phyloP scores from a whole-genome alignment of 1,140 invertebrate genomes.

The Drosophila ficusphila region DNA sequence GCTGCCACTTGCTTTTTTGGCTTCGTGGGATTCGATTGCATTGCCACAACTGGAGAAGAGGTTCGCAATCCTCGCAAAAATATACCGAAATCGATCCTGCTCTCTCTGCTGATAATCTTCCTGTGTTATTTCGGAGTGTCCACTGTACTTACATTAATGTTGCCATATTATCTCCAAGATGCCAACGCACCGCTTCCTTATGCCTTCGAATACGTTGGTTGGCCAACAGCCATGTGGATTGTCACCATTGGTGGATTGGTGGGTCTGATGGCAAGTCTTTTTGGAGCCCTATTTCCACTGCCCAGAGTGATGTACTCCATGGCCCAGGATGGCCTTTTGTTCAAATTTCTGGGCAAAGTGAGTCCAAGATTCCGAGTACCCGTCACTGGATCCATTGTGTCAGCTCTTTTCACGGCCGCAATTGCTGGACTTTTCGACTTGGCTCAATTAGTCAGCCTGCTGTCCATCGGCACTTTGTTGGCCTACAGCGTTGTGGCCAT shows the following conservation, averaged over 20 bases:
- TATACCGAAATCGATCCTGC: slow-evolving; percentile 94
- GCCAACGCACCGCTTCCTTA: slow-evolving; percentile 89
- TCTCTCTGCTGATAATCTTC: slow-evolving; percentile 92
- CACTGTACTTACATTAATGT: slow-evolving; percentile 92
- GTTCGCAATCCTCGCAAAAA: slow-evolving; percentile 93
- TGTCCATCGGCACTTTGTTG: slow-evolving; percentile 97
- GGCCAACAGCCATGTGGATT: slow-evolving; percentile 89
- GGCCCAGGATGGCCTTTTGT: slow-evolving; percentile 93
- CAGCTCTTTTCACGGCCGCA: slow-evolving; percentile 88
- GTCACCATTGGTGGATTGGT: slow-evolving; percentile 91
- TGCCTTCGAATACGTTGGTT: slow-evolving; percentile 89
- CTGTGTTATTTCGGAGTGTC: slow-evolving; percentile 93
- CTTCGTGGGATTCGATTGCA: slow-evolving; percentile 97
- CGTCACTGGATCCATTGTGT: slow-evolving; percentile 90
- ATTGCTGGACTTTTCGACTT: slow-evolving; percentile 95
- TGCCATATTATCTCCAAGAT: slow-evolving; percentile 91
- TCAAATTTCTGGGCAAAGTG: slow-evolving; percentile 89
- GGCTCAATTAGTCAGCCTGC: slow-evolving; percentile 95
- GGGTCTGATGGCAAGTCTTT: slow-evolving; percentile 89
- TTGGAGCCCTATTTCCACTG: slow-evolving; percentile 93
- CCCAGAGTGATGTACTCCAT: slow-evolving; percentile 94
- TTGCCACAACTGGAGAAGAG: slow-evolving; percentile 89
- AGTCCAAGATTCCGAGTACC: slow-evolving; percentile 88
- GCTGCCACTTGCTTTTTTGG: slow-evolving; percentile 98
- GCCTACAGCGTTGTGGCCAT: slow-evolving; percentile 96